These are phyloP conservation scores for Choloepus hoffmanni DNA, from an alignment of 2,113 vertebrate genomes.

Conservation along the genomic window DNA sequence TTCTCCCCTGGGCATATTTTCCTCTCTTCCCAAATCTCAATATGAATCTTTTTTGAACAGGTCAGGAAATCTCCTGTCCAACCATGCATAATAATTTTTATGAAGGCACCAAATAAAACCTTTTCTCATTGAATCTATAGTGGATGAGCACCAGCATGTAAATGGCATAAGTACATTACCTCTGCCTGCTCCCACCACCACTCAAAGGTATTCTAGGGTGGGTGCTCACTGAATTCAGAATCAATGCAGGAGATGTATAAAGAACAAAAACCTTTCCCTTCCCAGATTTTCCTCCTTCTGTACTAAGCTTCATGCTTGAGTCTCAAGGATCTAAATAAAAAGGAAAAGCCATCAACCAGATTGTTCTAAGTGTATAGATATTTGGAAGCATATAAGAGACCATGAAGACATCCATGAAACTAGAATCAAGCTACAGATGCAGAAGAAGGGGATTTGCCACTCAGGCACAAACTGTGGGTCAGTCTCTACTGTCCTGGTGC, in stretches of 20 bases:
- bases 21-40: neutral
- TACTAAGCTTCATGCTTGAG: neutral
- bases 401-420: neutral
- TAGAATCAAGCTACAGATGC: slow-evolving; percentile 5
- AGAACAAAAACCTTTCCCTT: neutral
- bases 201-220: neutral
- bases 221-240: neutral
- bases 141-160: neutral
- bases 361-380: neutral
- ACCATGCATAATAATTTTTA: neutral
- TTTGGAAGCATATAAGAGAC: neutral
- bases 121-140: neutral
- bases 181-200: neutral
- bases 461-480: neutral
- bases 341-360: neutral
- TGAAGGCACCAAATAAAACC: neutral
- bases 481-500: slow-evolving; percentile 38
- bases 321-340: neutral
- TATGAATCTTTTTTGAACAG: neutral
- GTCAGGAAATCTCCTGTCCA: neutral
- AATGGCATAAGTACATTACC: neutral
- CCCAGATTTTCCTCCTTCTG: neutral
- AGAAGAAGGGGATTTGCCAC: neutral
- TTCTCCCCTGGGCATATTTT: neutral
- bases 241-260: neutral